Conservation (phyloP, 2,113 vertebrate species). For the Chinchilla lanigera region DNA sequence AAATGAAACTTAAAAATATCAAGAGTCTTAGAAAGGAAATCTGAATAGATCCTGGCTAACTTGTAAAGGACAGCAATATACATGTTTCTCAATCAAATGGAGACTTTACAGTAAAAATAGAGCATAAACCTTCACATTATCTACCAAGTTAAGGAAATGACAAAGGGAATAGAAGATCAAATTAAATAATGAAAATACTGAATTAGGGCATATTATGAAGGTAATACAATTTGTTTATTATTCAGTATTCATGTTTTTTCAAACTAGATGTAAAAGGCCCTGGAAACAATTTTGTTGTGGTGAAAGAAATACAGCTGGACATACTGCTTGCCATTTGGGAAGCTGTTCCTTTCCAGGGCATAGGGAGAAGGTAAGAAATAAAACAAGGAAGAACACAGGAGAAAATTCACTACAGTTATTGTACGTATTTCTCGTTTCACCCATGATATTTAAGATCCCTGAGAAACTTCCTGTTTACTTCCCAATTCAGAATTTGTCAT, state of each 20-base stretch:
- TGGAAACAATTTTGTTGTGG: not conserved
- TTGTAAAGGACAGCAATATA: not conserved
- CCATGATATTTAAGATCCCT: not conserved
- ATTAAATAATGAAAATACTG: not conserved
- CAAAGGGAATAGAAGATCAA: not conserved
- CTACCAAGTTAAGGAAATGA: not conserved
- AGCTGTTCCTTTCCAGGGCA: not conserved
- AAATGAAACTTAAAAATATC: conserved; percentile 41
- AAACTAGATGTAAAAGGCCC: not conserved
- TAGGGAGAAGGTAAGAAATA: not conserved
- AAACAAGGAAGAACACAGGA: not conserved
- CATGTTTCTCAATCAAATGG: not conserved
- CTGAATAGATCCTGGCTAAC: not conserved
- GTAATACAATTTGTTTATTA: not conserved
- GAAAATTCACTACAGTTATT: not conserved
- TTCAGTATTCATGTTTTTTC: not conserved
- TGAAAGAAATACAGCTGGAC: not conserved
- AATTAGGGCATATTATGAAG: not conserved
- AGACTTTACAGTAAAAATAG: conserved; percentile 29
- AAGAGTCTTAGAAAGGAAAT: conserved; percentile 25
- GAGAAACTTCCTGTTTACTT: not conserved
- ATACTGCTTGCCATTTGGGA: not conserved
- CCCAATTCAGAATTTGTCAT: not conserved
- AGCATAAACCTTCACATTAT: not conserved
- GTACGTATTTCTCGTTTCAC: not conserved